Evolutionary conservation across 2,797 vertebrate species (phyloP).

Genomic region (Tragopan temminckii): DNA sequence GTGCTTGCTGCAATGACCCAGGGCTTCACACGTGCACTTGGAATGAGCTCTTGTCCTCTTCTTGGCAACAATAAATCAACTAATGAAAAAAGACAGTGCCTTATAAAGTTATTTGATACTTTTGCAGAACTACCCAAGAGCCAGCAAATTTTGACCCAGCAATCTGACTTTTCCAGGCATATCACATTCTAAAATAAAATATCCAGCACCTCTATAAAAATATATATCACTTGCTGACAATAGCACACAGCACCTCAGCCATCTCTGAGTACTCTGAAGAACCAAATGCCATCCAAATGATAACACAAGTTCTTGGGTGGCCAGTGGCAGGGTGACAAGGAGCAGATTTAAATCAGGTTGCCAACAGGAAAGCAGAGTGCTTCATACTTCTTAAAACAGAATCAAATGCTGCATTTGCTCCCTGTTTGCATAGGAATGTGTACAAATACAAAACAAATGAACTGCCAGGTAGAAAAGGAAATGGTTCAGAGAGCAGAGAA

Average conservation of each 20-base stretch:
- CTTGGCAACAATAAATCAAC: constrained; percentile 12
- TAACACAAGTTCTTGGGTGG: not conserved
- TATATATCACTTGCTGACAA: not conserved
- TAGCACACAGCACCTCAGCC: not conserved
- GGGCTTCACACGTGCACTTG: not conserved
- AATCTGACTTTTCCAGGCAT: not conserved
- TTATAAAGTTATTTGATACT: not conserved
- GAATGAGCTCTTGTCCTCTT: not conserved
- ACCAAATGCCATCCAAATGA: not conserved
- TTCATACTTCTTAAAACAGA: not conserved
- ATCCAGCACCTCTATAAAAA: not conserved
- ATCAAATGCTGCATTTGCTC: not conserved
- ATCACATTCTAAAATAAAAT: not conserved
- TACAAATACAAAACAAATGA: not conserved
- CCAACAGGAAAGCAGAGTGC: not conserved
- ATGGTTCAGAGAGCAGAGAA: not conserved
- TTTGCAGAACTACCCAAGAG: not conserved
- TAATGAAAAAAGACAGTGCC: not conserved
- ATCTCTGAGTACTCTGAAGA: not conserved
- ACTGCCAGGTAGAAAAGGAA: not conserved
- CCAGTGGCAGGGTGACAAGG: not conserved
- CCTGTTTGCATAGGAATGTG: not conserved
- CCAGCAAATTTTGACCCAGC: constrained; percentile 4
- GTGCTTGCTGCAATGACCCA: not conserved
- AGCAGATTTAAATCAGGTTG: not conserved